Evolutionary conservation across 2,888 invertebrate species (phyloP).

Genomic region (Apamea epomidion): DNA sequence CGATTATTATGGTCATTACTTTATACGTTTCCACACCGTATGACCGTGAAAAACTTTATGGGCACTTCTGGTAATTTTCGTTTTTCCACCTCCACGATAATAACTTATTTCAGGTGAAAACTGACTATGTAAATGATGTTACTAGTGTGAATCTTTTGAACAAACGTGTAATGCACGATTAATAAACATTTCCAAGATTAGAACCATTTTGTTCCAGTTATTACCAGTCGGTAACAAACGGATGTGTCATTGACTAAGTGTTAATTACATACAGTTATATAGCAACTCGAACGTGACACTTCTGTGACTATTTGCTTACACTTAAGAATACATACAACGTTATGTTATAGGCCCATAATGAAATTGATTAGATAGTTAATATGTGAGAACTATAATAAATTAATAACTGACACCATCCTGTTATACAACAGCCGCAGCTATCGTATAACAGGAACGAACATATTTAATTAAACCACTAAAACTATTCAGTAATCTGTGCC

Average conservation of each 20-base stretch:
- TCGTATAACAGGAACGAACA: conserved; percentile 9
- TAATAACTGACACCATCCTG: not conserved
- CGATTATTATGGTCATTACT: conserved; percentile 30
- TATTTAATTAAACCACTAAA: conserved; percentile 18
- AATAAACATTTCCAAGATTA: conserved; percentile 22
- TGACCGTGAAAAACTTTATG: conserved; percentile 30
- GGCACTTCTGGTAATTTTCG: conserved; percentile 16
- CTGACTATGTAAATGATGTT: conserved; percentile 1
- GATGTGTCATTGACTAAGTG: conserved; percentile 26
- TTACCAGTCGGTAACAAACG: conserved; percentile 9
- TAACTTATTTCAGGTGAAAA: conserved; percentile 5
- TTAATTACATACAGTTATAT: conserved; percentile 17
- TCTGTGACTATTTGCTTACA: conserved; percentile 1
- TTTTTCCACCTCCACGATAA: conserved; percentile 14
- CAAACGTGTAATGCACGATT: conserved; percentile 7
- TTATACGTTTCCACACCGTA: conserved; percentile 15
- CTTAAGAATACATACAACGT: not conserved
- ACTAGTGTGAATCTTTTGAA: conserved; percentile 28
- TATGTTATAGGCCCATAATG: not conserved
- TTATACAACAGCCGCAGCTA: not conserved
- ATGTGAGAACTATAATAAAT: not conserved
- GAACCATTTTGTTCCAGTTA: conserved; percentile 36
- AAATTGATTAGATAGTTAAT: not conserved
- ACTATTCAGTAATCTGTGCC: too few species aligned
- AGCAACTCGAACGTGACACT: not conserved